Percentiles rank a stretch among this genome's conserved stretches.
phyloP scores from a whole-genome alignment of 2,797 vertebrate genomes.

The Spinus pinus region DNA sequence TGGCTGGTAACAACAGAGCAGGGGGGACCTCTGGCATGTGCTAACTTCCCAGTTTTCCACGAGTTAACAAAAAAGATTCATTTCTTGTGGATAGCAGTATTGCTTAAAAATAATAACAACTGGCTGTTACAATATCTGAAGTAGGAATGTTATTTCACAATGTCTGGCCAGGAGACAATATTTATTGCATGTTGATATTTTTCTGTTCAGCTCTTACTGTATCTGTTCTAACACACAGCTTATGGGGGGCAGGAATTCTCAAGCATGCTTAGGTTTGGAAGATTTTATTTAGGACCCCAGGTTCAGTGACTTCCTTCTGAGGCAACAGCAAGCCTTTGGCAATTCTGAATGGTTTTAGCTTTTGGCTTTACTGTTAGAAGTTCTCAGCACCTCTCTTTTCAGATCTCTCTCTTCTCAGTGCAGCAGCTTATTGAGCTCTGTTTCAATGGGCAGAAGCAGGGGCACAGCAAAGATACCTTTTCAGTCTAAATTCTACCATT shows the following conservation, averaged over 20 bases:
- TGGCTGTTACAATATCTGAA: background rate
- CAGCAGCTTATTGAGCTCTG: background rate
- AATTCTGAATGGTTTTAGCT: background rate
- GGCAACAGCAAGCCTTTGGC: background rate
- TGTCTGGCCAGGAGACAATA: background rate
- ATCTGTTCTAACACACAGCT: background rate
- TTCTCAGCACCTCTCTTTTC: background rate
- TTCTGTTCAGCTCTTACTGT: background rate
- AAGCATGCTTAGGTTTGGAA: background rate
- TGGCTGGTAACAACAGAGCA: fast-evolving
- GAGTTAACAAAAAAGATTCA: background rate
- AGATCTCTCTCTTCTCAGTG: background rate
- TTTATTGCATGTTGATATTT: background rate
- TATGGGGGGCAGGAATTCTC: background rate
- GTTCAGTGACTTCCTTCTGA: background rate
- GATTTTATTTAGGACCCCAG: background rate
- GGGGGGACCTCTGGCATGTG: background rate
- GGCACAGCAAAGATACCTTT: background rate
- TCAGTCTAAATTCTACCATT: background rate
- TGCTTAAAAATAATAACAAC: constrained; percentile 29
- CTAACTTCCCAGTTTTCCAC: background rate
- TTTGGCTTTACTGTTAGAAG: background rate
- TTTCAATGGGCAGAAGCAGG: background rate
- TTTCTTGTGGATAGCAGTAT: constrained; percentile 16
- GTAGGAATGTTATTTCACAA: constrained; percentile 37